These are phyloP conservation scores for Lagopus muta DNA, from an alignment of 2,113 vertebrate genomes.

Conservation along the genomic window DNA sequence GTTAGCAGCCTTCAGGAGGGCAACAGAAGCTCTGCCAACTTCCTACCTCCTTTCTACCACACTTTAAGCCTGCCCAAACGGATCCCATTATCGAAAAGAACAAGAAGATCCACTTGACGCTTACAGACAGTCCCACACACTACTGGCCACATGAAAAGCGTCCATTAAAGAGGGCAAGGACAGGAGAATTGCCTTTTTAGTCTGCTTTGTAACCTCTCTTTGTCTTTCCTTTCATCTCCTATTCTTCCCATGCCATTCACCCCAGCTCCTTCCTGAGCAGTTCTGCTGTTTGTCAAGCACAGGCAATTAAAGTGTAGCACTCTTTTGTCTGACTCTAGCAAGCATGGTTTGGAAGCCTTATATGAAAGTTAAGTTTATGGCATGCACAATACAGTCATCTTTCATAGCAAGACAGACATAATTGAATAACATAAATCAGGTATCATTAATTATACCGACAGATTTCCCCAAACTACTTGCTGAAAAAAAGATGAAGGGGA, in stretches of 20 bases:
- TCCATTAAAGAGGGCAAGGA: conserved; percentile 10
- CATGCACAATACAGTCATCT: conserved; percentile 33
- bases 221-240: neutral
- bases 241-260: neutral
- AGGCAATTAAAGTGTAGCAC: neutral
- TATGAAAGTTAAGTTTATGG: conserved; percentile 14
- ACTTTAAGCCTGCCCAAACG: neutral
- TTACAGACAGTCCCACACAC: neutral
- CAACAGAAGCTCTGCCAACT: neutral
- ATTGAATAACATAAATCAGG: conserved; percentile 60
- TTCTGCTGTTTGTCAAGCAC: conserved; percentile 55
- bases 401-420: conserved; percentile 44
- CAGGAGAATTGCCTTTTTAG: conserved; percentile 20
- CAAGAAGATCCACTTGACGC: neutral
- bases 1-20: neutral
- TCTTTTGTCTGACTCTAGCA: neutral
- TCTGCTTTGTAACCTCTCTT: conserved; percentile 10
- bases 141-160: neutral
- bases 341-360: neutral
- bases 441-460: conserved; percentile 55
- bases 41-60: neutral
- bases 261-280: conserved; percentile 12
- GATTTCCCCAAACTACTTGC: conserved; percentile 42
- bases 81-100: neutral
- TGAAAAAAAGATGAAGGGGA: conserved; percentile 43